phyloP scores from a whole-genome alignment of 2,797 vertebrate species.

The Takifugu ocellatus region DNA sequence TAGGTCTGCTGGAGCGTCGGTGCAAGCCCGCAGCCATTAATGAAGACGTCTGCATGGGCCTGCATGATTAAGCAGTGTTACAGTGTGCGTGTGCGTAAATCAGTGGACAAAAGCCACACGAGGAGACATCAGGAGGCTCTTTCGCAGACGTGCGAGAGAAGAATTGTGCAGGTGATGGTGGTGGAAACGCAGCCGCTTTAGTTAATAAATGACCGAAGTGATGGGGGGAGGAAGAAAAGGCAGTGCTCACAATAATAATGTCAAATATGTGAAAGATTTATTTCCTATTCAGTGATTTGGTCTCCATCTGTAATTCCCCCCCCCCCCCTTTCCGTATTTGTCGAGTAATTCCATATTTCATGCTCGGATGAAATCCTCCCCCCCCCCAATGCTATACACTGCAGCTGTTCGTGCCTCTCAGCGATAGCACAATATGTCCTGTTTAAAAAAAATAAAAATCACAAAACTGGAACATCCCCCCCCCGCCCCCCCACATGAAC shows the following conservation, averaged over 20 bases:
- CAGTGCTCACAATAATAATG: conserved; percentile 40
- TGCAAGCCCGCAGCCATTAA: conserved; percentile 62
- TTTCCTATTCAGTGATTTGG: conserved; percentile 49
- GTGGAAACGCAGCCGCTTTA: conserved; percentile 16
- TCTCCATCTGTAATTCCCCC: conserved; percentile 53
- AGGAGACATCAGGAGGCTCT: conserved; percentile 13
- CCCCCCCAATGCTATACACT: conserved; percentile 46
- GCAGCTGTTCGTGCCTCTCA: conserved; percentile 54
- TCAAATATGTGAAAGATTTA: conserved; percentile 33
- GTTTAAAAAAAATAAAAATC: conserved; percentile 50
- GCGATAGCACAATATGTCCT: conserved; percentile 55
- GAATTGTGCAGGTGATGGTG: conserved; percentile 19
- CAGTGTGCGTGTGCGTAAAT: conserved; percentile 31
- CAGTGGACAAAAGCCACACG: conserved; percentile 44
- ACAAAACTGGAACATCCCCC: conserved; percentile 38
- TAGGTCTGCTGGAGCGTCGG: conserved; percentile 50
- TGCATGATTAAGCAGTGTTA: conserved; percentile 63
- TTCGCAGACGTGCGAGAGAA: conserved; percentile 23
- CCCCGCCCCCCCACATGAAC: not conserved
- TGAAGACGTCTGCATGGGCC: conserved; percentile 65
- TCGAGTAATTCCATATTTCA: conserved; percentile 69
- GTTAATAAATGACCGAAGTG: conserved; percentile 17
- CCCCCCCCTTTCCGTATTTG: conserved; percentile 42
- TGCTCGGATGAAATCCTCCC: conserved; percentile 55
- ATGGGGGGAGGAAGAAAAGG: conserved; percentile 14